Evolutionary conservation across 2,113 vertebrate species (phyloP), one percentile per base, ranked within the genome.

Genomic region (Diadophis punctatus): DNA sequence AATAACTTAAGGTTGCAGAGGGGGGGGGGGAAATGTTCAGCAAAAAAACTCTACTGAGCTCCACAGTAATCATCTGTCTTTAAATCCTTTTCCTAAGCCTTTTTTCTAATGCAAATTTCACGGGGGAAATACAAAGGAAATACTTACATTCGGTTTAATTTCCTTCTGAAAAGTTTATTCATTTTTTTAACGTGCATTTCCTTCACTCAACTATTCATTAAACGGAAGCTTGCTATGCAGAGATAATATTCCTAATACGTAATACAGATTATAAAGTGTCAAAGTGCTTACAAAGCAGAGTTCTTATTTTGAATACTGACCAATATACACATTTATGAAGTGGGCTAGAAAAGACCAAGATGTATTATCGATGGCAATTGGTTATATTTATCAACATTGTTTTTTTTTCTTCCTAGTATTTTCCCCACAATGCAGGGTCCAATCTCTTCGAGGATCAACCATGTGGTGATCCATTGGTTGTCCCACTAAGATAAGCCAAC

Each of bases 221-320:
- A 93, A 49, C 90, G 94, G 91, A 58, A 91, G 91, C 95, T 95
- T 63, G 20, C 93, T 90, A 84, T 85, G 2, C 25, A 85, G 60
- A 95, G 94, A 96, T 95, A 91, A 93, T 96, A 91, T 96, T 97
- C 96, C 95, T 93, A 94, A 93, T 92, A 94, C 25, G 90, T 90
- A 94, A 95, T 87, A 89, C 92, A 93, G 93, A 96, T 96, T 95
- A 88, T 95, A 91, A 93, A 93, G 80, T 92, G 23, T 30, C 93
- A 95, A 97, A 96, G 94, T 94, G 95, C 94, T 96, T 94, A 95
- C 16, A 22, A 68, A 5, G 93, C 95, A 96, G 96, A 94, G 95
- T 96, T 95, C 96, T 93, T 88, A 56, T 30, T 22, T 18, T 80
- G 95, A 97, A 95, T 95, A 53, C 27, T 7, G 96, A 96, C 95